Conservation (phyloP, 2,888 invertebrate species). For the Caenorhabditis japonica region DNA sequence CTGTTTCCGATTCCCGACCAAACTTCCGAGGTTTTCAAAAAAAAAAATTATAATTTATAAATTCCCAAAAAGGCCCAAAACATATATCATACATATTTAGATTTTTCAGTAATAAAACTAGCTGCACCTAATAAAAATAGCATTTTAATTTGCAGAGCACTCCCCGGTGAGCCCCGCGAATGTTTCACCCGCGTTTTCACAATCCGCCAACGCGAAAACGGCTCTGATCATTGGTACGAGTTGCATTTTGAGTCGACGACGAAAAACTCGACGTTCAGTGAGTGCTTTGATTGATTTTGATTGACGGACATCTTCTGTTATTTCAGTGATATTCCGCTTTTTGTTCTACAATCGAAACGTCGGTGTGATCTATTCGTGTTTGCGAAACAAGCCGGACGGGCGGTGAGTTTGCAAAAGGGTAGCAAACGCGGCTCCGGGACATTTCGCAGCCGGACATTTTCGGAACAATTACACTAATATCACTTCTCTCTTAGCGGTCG, state of each 20-base stretch:
- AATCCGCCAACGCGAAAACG: slow-evolving; percentile 50
- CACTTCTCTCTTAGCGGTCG: too few species aligned
- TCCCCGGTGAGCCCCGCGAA: slow-evolving; percentile 59
- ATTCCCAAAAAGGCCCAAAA: too few species aligned
- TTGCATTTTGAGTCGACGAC: slow-evolving; percentile 61
- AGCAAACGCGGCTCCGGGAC: too few species aligned
- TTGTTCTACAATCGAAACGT: slow-evolving; percentile 69
- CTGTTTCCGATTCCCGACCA: too few species aligned
- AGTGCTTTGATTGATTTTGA: slow-evolving; percentile 41
- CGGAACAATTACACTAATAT: too few species aligned
- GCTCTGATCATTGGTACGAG: slow-evolving; percentile 59
- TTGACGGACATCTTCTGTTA: slow-evolving; percentile 23
- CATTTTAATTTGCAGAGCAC: slow-evolving; percentile 53
- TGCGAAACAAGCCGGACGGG: slow-evolving; percentile 59
- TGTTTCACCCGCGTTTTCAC: slow-evolving; percentile 65
- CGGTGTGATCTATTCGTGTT: slow-evolving; percentile 66
- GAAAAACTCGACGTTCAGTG: slow-evolving; percentile 61
- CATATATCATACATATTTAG: too few species aligned
- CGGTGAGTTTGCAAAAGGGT: slow-evolving; percentile 33
- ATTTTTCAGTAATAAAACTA: too few species aligned
- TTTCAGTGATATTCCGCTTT: slow-evolving; percentile 67
- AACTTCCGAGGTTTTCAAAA: too few species aligned
- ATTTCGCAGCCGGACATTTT: too few species aligned
- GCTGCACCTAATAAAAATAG: too few species aligned
- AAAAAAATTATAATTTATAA: too few species aligned